These are phyloP conservation scores for Engystomops pustulosus DNA, from an alignment of 2,113 vertebrate genomes.

Conservation along the genomic window DNA sequence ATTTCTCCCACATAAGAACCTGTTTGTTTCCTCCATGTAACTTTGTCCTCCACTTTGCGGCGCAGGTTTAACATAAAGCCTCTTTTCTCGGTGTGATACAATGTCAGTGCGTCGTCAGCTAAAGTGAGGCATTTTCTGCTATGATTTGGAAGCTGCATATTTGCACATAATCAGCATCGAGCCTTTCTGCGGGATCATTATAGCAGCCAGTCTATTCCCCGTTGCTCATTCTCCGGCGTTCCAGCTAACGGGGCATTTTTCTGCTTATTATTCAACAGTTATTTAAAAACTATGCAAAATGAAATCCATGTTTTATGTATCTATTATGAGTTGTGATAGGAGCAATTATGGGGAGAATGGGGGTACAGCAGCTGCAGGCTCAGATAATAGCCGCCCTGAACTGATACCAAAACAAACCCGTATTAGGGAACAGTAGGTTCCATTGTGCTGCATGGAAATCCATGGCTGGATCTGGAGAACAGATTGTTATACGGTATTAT, in stretches of 20 bases:
- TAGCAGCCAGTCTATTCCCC: slow-evolving; percentile 62
- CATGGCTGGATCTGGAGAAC: slow-evolving; percentile 1
- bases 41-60: slow-evolving; percentile 5
- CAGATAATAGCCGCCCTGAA: slow-evolving; percentile 71
- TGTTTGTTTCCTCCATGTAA: neutral
- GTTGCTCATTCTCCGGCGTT: slow-evolving; percentile 37
- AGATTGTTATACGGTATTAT: slow-evolving; percentile 34
- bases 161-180: slow-evolving; percentile 42
- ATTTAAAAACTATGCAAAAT: slow-evolving; percentile 64
- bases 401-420: slow-evolving; percentile 65
- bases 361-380: slow-evolving; percentile 70
- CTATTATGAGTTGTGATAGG: slow-evolving; percentile 68
- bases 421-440: slow-evolving; percentile 69
- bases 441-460: slow-evolving; percentile 43
- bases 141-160: slow-evolving; percentile 26
- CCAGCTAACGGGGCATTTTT: neutral
- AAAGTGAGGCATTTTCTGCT: slow-evolving; percentile 30
- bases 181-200: slow-evolving; percentile 25
- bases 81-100: slow-evolving; percentile 40
- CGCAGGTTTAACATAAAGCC: slow-evolving; percentile 17
- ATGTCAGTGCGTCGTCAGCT: slow-evolving; percentile 50
- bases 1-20: neutral
- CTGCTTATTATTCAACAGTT: slow-evolving; percentile 46
- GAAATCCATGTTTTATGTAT: slow-evolving; percentile 65
- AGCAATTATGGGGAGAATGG: slow-evolving; percentile 72